A percentile compares a stretch with the other conserved stretches of the same genome.
Evolutionary conservation across 2,797 vertebrate genomes (phyloP).

Genomic region (Peromyscus eremicus): DNA sequence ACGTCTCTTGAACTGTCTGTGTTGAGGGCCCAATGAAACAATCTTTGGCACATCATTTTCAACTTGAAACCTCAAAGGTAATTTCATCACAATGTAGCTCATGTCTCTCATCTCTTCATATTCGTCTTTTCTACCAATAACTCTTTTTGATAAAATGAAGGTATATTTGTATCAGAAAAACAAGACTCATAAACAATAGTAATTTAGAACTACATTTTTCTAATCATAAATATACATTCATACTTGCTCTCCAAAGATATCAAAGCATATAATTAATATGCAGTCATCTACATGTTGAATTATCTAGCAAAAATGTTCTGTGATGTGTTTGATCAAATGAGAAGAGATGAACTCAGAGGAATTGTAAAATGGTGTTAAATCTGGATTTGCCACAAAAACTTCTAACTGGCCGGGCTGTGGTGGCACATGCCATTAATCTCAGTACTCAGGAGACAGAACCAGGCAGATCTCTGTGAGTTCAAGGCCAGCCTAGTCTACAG

Average conservation of each 20-base stretch:
- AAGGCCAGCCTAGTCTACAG: too few species aligned
- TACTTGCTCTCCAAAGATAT: conserved; percentile 54
- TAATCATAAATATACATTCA: conserved; percentile 48
- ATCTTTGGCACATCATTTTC: background rate
- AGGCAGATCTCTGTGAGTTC: too few species aligned
- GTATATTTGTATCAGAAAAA: conserved; percentile 38
- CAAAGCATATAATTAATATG: conserved; percentile 46
- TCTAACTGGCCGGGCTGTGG: background rate
- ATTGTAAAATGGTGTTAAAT: conserved; percentile 37
- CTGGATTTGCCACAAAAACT: conserved; percentile 54
- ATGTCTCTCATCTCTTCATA: background rate
- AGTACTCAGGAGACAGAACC: too few species aligned
- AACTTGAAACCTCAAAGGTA: background rate
- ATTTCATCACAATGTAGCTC: background rate
- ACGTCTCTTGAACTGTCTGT: background rate
- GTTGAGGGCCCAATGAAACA: background rate
- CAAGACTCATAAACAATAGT: conserved; percentile 55
- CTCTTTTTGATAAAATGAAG: conserved; percentile 46
- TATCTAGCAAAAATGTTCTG: conserved; percentile 45
- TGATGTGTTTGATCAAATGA: conserved; percentile 70
- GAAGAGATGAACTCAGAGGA: conserved; percentile 52
- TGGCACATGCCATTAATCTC: too few species aligned
- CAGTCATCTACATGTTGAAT: conserved; percentile 29
- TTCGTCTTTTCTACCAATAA: conserved; percentile 13
- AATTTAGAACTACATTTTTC: conserved; percentile 54